Base-by-base conservation (phyloP, 2,113 vertebrate species). In the Ramphastos sulfuratus region DNA sequence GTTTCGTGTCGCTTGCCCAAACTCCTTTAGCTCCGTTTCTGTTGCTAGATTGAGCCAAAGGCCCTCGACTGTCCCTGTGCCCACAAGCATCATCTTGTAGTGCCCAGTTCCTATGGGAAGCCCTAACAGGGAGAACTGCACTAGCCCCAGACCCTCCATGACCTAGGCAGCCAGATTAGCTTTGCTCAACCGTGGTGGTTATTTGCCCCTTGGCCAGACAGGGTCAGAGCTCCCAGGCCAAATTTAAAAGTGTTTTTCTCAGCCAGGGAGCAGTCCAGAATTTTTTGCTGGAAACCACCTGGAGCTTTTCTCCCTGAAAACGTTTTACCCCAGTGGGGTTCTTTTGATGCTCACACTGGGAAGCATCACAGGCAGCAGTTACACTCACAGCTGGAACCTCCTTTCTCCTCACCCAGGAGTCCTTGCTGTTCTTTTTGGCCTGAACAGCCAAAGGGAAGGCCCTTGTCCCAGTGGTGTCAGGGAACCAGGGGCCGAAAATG, bases 91-190 rank as follows among this genome's bases (percentile, higher is more conserved):
- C 8, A 3, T 17, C 37, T 71, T 58, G 24, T 76, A 60, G 52
- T 1, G 2, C 42, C 9, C 0, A 3, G 35, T 59, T 15, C 67
- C 8, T 0, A 0, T 0, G 10, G 71, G n/a, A 11, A 15, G 30
- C 59, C 20, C 42, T 25, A 46, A 58, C 1, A 2, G 16, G 67
- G 33, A 58, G 87, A 64, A 46, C 77, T 77, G 37, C 0, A 5
- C 35, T 58, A 67, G n/a, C 18, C 37, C 55, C 0, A 0, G 30
- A 44, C 61, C 65, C 50, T 28, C 2, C 0, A 3, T 0, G 16
- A 27, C 4, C 1, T 0, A 0, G 67, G 56, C 39, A 77, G 46
- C 39, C 1, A 2, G 42, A 63, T 1, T 4, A 77, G n/a, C 52
- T 90, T 83, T 9, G 0, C 28, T 88, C 60, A 94, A 31, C 60